Percentiles rank a stretch among this genome's conserved stretches.
These are phyloP conservation scores for Acleris laterana DNA, from an alignment of 2,888 invertebrate genomes.

Conservation along the genomic window DNA sequence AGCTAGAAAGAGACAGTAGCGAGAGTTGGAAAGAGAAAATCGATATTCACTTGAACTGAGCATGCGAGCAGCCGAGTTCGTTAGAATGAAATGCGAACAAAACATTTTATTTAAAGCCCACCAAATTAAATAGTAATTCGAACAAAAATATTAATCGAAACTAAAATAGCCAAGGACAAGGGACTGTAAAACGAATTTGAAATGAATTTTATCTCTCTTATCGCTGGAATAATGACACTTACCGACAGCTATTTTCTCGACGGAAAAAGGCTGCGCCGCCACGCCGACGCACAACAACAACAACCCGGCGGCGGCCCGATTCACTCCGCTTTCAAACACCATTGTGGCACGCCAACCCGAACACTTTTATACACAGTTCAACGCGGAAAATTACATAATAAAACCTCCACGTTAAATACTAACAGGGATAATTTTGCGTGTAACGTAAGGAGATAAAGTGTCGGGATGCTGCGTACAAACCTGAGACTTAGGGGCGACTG, in stretches of 20 bases:
- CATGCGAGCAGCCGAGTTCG: conserved; percentile 45
- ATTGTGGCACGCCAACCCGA: conserved; percentile 45
- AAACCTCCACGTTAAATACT: conserved; percentile 36
- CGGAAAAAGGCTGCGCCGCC: conserved; percentile 68
- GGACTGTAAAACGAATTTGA: not conserved
- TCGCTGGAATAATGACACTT: conserved; percentile 51
- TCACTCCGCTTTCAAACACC: conserved; percentile 47
- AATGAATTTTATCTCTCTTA: conserved; percentile 19
- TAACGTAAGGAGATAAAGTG: conserved; percentile 55
- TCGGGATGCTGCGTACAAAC: conserved; percentile 79
- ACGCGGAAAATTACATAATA: conserved; percentile 47
- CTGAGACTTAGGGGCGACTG: conserved; percentile 82
- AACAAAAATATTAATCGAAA: not conserved
- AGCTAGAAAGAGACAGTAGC: conserved; percentile 51
- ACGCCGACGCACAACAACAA: conserved; percentile 64
- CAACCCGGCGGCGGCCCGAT: conserved; percentile 53
- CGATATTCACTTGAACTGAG: conserved; percentile 49
- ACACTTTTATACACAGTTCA: conserved; percentile 21
- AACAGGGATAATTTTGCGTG: conserved; percentile 46
- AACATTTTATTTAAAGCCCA: conserved; percentile 43
- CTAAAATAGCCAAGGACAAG: no score
- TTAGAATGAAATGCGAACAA: conserved; percentile 57
- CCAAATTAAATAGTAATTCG: not conserved
- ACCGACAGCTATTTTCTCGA: conserved; percentile 81
- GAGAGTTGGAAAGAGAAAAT: conserved; percentile 61